Evolutionary conservation across 1,140 invertebrate species (phyloP), one percentile per base, ranked within the genome.

Genomic region (roundworm (Caenorhabditis elegans)): DNA sequence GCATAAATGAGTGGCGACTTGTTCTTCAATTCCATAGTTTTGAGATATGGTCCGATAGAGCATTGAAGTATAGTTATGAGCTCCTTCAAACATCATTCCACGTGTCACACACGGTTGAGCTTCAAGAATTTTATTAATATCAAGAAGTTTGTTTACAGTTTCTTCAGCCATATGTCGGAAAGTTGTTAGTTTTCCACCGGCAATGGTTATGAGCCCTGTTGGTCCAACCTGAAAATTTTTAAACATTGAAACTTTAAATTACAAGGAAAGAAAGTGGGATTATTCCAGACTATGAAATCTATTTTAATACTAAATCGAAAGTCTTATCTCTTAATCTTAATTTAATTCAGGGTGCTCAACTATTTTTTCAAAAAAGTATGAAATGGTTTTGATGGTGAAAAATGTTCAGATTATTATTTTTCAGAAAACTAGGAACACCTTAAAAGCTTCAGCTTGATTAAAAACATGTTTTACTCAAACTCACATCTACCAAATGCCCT

Each of bases 121-220:
- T 19, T 78, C 79, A 75, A 79, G 70, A 22, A 88, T 85, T n/a
- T 80, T 77, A 53, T 78, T 48, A 5, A 94, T 93, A 91, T 94
- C 92, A 83, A 97, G 93, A 28, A 94, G 94, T n/a, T 76, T 93
- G 91, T 99, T 96, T 39, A 99, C 92, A 0, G 98, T 95, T 91
- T 99, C 96, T 87, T 95, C 92, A 19, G 97, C 97, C 98, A 99
- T 99, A 1, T 95, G 92, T 81, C 96, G 91, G 90, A 96, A 98
- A 0, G 97, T 99, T 0, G 98, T 99, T 97, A 97, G 99, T 91
- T 99, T 99, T 60, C 97, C 98, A 81, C 97, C 97, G 75, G 97
- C 97, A 90, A 99, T 98, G 43, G 98, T 99, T 47, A 99, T 93
- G 46, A 99, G 92, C 83, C 95, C 94, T 22, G 93, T 93, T 13